A percentile compares a stretch with the other conserved stretches of the same genome.
Evolutionary conservation across 2,888 invertebrate species (phyloP).

Genomic region (Pocota personata): DNA sequence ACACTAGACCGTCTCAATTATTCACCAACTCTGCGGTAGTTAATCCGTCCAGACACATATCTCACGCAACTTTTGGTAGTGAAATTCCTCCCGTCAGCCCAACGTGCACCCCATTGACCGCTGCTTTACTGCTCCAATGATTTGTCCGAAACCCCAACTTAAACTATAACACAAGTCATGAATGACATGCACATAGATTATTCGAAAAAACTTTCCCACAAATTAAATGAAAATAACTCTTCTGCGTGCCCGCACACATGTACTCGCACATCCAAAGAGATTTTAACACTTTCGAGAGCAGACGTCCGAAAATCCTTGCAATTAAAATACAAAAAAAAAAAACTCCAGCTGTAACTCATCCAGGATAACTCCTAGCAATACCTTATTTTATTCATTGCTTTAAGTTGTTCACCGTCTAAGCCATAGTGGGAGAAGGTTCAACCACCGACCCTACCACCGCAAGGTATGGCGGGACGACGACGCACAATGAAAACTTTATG

Average conservation of each 20-base stretch:
- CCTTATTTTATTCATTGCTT: slow-evolving; percentile 52
- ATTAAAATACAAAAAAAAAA: slow-evolving; percentile 44
- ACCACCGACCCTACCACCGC: slow-evolving; percentile 23
- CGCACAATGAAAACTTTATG: slow-evolving; percentile 48
- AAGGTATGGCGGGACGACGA: slow-evolving; percentile 11
- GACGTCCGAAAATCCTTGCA: slow-evolving; percentile 58
- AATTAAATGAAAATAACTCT: slow-evolving; percentile 47
- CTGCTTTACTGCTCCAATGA: slow-evolving; percentile 2
- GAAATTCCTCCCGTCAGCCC: neutral
- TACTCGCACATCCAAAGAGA: neutral
- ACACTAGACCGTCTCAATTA: no score
- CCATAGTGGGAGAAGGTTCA: slow-evolving; percentile 11
- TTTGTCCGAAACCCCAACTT: slow-evolving; percentile 12
- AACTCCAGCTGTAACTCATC: slow-evolving; percentile 42
- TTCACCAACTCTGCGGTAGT: neutral
- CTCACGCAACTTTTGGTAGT: slow-evolving; percentile 30
- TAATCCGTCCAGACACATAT: slow-evolving; percentile 42
- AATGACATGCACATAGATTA: slow-evolving; percentile 34
- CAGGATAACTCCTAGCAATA: slow-evolving; percentile 35
- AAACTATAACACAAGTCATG: slow-evolving; percentile 22
- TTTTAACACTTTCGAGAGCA: slow-evolving; percentile 48
- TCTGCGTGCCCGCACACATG: neutral
- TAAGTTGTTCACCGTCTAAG: slow-evolving; percentile 13
- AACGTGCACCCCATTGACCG: slow-evolving; percentile 6
- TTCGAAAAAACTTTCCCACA: slow-evolving; percentile 42